Evolutionary conservation across 2,113 vertebrate species (phyloP), one percentile per base, ranked within the genome.

Genomic region (Caranx melampygus): DNA sequence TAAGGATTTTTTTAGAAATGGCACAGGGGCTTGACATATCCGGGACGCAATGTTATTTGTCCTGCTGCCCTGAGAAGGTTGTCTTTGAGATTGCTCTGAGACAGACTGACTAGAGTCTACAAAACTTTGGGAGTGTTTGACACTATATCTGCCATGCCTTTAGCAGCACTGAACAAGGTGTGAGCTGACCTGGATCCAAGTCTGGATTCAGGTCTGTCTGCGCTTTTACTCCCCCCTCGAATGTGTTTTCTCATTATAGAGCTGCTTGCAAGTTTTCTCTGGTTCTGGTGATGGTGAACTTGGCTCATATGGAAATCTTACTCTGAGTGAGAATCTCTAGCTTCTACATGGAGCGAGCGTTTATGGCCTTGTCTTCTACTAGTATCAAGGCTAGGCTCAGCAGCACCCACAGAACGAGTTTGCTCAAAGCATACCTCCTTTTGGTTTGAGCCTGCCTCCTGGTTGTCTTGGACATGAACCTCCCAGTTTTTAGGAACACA

Each of bases 1-100:
- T 3, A 94, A 33, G 64, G 95, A 95, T 66, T 95, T 95, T 84
- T 88, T 95, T 21, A 95, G 87, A 76, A 93, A 94, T 45, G 94
- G 93, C 73, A 92, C 80, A 20, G 93, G 94, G 55, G 83, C 93
- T 82, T 94, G 93, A 87, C 67, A 87, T 81, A 95, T 94, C 33
- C 92, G 91, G 3, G 92, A 92, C 14, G 88, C 86, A 64, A 95
- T 93, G 69, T 93, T 94, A 62, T 94, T 94, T 49, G 84, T 82
- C 76, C 86, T 81, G 45, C 82, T 90, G 75, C 88, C 88, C 82
- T 92, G 93, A 89, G 86, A 80, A 69, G 83, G 51, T 79, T 62
- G 85, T 89, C 83, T 92, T 84, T 93, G 90, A 81, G 84, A 26
- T 79, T 86, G 86, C 60, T 92, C 87, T 57, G 84, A 78, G 67